These are phyloP conservation scores for Fragum whitleyi DNA, from an alignment of 2,888 invertebrate species.

Conservation along the genomic window DNA sequence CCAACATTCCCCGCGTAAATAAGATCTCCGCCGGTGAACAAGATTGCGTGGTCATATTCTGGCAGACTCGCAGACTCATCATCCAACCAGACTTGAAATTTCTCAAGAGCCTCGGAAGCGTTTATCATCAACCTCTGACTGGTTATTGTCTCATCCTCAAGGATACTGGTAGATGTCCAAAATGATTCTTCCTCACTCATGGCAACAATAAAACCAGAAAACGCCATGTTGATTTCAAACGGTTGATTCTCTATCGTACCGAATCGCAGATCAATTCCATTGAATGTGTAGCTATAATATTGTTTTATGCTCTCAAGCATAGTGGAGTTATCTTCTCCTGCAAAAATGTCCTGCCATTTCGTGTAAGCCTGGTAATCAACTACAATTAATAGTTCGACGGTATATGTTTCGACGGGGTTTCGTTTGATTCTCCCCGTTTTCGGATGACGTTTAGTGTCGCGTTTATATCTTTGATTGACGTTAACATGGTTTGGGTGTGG, in stretches of 20 bases:
- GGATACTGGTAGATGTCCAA: slow-evolving; percentile 55
- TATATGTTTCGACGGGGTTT: slow-evolving; percentile 17
- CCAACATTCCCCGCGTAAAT: slow-evolving; percentile 60
- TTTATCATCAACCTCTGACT: slow-evolving; percentile 56
- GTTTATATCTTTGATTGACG: slow-evolving; percentile 21
- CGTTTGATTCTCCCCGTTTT: slow-evolving; percentile 8
- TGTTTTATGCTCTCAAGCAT: slow-evolving; percentile 36
- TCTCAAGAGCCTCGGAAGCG: slow-evolving; percentile 62
- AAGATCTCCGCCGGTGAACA: slow-evolving; percentile 61
- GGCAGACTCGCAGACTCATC: slow-evolving; percentile 40
- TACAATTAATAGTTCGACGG: slow-evolving; percentile 58
- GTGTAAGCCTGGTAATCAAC: slow-evolving; percentile 54
- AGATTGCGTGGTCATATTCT: slow-evolving; percentile 55
- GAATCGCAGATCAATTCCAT: slow-evolving; percentile 51
- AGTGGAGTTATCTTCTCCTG: neutral
- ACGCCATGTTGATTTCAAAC: slow-evolving; percentile 47
- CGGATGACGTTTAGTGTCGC: neutral
- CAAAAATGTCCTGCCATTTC: slow-evolving; percentile 39
- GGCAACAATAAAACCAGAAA: slow-evolving; percentile 51
- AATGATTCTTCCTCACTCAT: slow-evolving; percentile 52
- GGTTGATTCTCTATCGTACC: slow-evolving; percentile 37
- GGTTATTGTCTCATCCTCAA: slow-evolving; percentile 33
- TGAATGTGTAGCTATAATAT: slow-evolving; percentile 54
- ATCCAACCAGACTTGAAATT: slow-evolving; percentile 62
- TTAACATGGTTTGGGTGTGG: neutral